phyloP scores from a whole-genome alignment of 2,888 invertebrate genomes.

The Catocala nupta region DNA sequence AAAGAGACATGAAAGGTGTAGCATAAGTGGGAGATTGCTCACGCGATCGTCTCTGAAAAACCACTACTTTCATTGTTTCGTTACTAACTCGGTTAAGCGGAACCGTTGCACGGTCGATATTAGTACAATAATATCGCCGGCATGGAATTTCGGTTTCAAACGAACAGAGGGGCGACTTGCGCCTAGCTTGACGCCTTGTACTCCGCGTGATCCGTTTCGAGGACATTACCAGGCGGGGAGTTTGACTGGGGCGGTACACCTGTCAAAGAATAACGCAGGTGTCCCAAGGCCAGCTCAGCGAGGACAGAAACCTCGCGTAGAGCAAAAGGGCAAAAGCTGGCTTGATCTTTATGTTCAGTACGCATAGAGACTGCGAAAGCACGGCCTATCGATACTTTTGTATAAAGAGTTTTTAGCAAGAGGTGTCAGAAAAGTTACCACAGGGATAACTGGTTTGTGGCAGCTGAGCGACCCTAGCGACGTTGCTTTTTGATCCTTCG shows the following conservation, averaged over 20 bases:
- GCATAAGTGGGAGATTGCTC: slow-evolving; percentile 70
- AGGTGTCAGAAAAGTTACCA: slow-evolving; percentile 92
- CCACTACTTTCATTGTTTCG: slow-evolving; percentile 34
- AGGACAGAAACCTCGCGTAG: slow-evolving; percentile 91
- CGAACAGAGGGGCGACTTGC: slow-evolving; percentile 88
- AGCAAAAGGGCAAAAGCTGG: no score
- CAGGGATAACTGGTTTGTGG: slow-evolving; percentile 90
- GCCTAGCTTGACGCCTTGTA: slow-evolving; percentile 50
- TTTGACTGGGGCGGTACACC: slow-evolving; percentile 90
- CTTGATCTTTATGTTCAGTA: no score
- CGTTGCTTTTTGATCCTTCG: no score
- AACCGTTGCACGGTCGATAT: slow-evolving; percentile 54
- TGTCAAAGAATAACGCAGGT: slow-evolving; percentile 90
- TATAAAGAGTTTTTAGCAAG: slow-evolving; percentile 86
- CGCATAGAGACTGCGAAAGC: no score
- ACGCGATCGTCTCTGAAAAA: slow-evolving; percentile 30
- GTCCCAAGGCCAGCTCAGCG: slow-evolving; percentile 89
- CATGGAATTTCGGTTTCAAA: slow-evolving; percentile 68
- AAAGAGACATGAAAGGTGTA: slow-evolving; percentile 89
- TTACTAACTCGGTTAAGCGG: slow-evolving; percentile 45
- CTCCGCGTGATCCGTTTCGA: slow-evolving; percentile 84
- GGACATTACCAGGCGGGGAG: slow-evolving; percentile 89
- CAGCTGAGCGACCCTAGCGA: slow-evolving; percentile 89
- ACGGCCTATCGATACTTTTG: slow-evolving; percentile 89
- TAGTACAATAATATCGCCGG: slow-evolving; percentile 34